Evolutionary conservation across 2,888 invertebrate genomes (phyloP).

Genomic region (Eupithecia subumbrata): DNA sequence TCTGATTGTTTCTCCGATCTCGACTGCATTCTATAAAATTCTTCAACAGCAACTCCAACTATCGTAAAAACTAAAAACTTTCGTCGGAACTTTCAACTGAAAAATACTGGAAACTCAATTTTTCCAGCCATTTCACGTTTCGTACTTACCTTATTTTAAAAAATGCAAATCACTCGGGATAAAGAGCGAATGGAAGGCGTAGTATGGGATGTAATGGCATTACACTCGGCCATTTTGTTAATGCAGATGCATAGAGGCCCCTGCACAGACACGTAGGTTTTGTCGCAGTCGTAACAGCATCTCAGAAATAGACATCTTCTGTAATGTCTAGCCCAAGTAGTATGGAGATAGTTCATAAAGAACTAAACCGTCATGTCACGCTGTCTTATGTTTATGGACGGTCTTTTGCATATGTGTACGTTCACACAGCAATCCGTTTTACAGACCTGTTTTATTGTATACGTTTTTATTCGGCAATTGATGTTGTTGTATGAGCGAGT

Average conservation of each 20-base stretch:
- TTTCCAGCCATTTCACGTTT: slow-evolving; percentile 29
- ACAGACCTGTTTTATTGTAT: too few relatives aligned
- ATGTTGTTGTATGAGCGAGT: too few relatives aligned
- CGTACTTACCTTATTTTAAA: slow-evolving; percentile 30
- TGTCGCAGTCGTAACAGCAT: slow-evolving; percentile 9
- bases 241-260: slow-evolving; percentile 57
- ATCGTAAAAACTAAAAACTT: slow-evolving; percentile 12
- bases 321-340: background rate
- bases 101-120: slow-evolving; percentile 26
- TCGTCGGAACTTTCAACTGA: slow-evolving; percentile 30
- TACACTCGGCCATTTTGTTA: slow-evolving; percentile 60
- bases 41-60: slow-evolving; percentile 9
- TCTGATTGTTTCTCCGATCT: slow-evolving; percentile 23
- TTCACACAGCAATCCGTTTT: too few relatives aligned
- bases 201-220: slow-evolving; percentile 55
- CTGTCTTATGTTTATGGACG: too few relatives aligned
- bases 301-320: background rate
- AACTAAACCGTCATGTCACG: too few relatives aligned
- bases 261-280: slow-evolving; percentile 38
- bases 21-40: slow-evolving; percentile 13
- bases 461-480: too few relatives aligned
- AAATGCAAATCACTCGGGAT: slow-evolving; percentile 33
- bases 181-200: slow-evolving; percentile 40
- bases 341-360: too few relatives aligned
- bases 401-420: too few relatives aligned